phyloP scores from a whole-genome alignment of 2,113 vertebrate genomes.

The Tetrax tetrax region DNA sequence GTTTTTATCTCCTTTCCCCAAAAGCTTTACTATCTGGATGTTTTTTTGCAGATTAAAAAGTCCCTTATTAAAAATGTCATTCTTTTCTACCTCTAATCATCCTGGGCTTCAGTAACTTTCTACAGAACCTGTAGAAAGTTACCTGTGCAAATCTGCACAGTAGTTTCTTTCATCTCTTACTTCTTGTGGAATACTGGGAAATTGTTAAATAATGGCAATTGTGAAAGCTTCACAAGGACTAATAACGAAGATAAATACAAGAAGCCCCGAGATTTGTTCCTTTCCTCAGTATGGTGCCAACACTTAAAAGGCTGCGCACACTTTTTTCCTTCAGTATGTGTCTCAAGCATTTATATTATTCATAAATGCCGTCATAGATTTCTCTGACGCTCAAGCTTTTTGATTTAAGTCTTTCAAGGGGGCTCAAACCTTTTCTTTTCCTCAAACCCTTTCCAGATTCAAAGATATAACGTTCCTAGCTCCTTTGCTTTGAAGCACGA shows the following conservation, averaged over 20 bases:
- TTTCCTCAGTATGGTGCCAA: neutral
- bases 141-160: too few relatives aligned
- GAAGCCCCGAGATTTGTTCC: neutral
- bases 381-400: neutral
- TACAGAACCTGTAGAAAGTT: neutral
- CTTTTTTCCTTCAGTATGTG: neutral
- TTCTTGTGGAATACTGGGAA: neutral
- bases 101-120: neutral
- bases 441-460: neutral
- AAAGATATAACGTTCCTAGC: neutral
- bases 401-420: neutral
- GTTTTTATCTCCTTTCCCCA: neutral
- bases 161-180: neutral
- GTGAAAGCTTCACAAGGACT: neutral
- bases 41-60: neutral
- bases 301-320: neutral
- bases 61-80: neutral
- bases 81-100: neutral
- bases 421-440: neutral
- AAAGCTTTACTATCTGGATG: neutral
- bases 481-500: neutral
- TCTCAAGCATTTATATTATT: neutral
- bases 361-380: neutral
- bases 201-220: neutral
- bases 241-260: neutral